phyloP scores from a whole-genome alignment of 2,797 vertebrate genomes.

The Erethizon dorsatum region DNA sequence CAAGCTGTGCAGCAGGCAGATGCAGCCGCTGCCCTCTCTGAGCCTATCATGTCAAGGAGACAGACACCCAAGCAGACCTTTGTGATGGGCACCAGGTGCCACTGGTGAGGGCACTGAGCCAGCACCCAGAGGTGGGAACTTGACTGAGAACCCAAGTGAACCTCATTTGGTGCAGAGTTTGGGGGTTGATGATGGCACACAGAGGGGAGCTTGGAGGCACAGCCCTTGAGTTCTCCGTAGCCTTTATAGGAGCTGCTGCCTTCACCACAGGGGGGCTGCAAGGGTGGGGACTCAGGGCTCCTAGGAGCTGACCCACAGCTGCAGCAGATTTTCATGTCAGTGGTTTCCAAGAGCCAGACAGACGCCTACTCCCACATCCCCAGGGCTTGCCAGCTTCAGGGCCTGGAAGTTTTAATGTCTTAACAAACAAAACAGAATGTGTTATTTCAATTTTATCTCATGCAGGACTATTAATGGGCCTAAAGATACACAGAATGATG shows the following conservation, averaged over 20 bases:
- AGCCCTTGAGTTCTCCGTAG: not conserved
- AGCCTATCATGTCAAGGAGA: too few species aligned
- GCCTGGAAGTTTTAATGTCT: not conserved
- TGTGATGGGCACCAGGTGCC: not conserved
- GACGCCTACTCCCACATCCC: not conserved
- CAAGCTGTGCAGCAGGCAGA: not conserved
- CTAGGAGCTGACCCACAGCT: not conserved
- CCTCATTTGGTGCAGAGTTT: not conserved
- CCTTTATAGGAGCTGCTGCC: not conserved
- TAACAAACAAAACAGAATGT: not conserved
- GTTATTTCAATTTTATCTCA: not conserved
- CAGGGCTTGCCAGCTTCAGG: not conserved
- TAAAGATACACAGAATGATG: not conserved
- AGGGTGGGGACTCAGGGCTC: not conserved
- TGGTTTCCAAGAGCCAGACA: not conserved
- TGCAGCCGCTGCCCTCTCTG: not conserved
- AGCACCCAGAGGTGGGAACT: not conserved
- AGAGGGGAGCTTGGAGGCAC: not conserved
- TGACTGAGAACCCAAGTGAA: not conserved
- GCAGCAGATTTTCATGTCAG: not conserved
- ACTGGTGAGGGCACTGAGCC: not conserved
- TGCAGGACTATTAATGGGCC: not conserved
- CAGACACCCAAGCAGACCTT: not conserved
- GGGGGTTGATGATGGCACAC: not conserved
- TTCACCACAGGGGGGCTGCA: fast-evolving